Conservation (phyloP, 2,888 invertebrate genomes). For the Allolobophora icterica region DNA sequence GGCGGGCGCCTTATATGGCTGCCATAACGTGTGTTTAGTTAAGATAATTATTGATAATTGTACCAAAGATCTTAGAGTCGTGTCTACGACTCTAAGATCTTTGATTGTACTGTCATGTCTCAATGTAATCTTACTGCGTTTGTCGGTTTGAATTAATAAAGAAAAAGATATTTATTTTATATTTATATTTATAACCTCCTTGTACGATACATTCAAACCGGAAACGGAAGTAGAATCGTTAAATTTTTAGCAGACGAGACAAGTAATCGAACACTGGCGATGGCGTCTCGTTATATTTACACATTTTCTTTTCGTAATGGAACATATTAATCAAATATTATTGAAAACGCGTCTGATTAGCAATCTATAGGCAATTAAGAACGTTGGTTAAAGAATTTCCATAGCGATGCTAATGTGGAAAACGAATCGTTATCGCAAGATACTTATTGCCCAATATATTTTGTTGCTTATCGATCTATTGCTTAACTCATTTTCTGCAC, state of each 20-base stretch:
- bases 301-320: background rate
- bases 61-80: too few species aligned
- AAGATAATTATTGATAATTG: too few species aligned
- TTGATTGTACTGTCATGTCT: too few species aligned
- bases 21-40: too few species aligned
- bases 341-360: background rate
- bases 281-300: background rate
- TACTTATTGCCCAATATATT: slow-evolving; percentile 74
- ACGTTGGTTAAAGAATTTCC: background rate
- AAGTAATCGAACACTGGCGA: background rate
- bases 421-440: slow-evolving; percentile 68
- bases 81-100: too few species aligned
- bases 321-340: background rate
- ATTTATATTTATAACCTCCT: too few species aligned
- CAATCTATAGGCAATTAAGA: background rate
- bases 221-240: background rate
- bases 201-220: background rate
- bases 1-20: too few species aligned
- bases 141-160: too few species aligned
- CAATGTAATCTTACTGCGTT: too few species aligned
- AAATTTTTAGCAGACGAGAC: background rate
- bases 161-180: too few species aligned
- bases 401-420: background rate
- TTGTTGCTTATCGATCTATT: slow-evolving; percentile 77
- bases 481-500: slow-evolving; percentile 78